Base-by-base conservation (phyloP, 2,888 invertebrate genomes). In the Trichopria drosophilae region DNA sequence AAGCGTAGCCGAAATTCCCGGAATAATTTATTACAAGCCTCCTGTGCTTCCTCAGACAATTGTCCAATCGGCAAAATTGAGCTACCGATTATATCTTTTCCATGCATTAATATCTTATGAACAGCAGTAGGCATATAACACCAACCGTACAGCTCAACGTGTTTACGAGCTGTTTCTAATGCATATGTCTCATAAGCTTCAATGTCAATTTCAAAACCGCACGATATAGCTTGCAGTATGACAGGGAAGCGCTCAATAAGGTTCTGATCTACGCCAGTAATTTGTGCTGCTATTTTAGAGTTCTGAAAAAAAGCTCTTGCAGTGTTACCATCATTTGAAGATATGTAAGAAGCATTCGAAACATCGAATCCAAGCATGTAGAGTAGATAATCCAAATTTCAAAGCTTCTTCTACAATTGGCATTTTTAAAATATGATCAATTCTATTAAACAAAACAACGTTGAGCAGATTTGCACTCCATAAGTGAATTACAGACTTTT, bases 41-140 rank as follows among this genome's bases (percentile, higher is more conserved):
- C 37, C 46, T 34, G 48, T 4, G 50, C 41, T 34, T 39, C 22
- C 40, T 22, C 18, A 28, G 28, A 39, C 29, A 44, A 35, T 28
- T 28, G 28, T 12, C 28, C 28, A 28, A 28, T 28, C 6, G 28
- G 28, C 6, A 28, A 28, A 28, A 28, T 3, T 5, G 28, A 28
- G 28, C 28, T 28, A 28, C 28, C 28, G 28, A 28, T 28, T 28
- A 28, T 28, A 28, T 28, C 6, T 3, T 13, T 28, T 28, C 28
- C 28, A 28, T 28, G 28, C 28, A 28, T 28, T 5, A 28, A 28
- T 12, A 28, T 3, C 28, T 4, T 28, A 28, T 28, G 28, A 4
- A 28, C 28, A 28, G 28, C 28, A 28, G 28, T 28, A 28, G 28
- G 28, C 28, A 28, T 28, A 5, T 28, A 28, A 28, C 13, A 28